These are phyloP conservation scores for Tenthredo distinguenda DNA, from an alignment of 2,888 invertebrate genomes.

Conservation along the genomic window DNA sequence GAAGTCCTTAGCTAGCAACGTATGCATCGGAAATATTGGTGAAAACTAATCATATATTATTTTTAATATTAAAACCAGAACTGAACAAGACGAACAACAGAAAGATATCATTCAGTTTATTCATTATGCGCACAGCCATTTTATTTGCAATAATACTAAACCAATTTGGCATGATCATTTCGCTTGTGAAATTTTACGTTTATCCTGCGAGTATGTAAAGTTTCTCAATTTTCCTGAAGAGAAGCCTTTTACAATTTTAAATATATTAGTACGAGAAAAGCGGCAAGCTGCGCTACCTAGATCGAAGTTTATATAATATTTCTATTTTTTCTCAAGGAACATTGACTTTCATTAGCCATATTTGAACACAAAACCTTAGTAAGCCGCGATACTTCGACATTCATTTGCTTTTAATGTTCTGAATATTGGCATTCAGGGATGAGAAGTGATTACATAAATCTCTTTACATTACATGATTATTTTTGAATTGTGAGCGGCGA, in stretches of 20 bases:
- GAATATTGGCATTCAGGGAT: neutral
- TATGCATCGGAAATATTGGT: neutral
- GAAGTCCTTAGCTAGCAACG: neutral
- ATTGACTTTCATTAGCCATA: neutral
- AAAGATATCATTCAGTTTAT: neutral
- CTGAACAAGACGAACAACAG: neutral
- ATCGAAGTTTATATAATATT: neutral
- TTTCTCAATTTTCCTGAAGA: neutral
- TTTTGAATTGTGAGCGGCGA: constrained; percentile 1
- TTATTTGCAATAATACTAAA: constrained; percentile 56
- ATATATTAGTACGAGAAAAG: neutral
- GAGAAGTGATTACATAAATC: neutral
- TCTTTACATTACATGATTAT: neutral
- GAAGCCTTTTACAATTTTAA: neutral
- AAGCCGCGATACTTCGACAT: neutral
- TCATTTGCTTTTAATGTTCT: neutral
- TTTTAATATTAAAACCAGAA: neutral
- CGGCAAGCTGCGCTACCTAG: neutral
- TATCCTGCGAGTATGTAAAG: neutral
- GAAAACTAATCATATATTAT: neutral
- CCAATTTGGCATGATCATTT: constrained; percentile 29
- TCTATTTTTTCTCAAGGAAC: neutral
- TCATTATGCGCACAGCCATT: constrained; percentile 57
- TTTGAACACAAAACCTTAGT: neutral
- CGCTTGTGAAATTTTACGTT: neutral